Evolutionary conservation across 2,113 vertebrate genomes (phyloP).

Genomic region (Myiopsitta monachus): DNA sequence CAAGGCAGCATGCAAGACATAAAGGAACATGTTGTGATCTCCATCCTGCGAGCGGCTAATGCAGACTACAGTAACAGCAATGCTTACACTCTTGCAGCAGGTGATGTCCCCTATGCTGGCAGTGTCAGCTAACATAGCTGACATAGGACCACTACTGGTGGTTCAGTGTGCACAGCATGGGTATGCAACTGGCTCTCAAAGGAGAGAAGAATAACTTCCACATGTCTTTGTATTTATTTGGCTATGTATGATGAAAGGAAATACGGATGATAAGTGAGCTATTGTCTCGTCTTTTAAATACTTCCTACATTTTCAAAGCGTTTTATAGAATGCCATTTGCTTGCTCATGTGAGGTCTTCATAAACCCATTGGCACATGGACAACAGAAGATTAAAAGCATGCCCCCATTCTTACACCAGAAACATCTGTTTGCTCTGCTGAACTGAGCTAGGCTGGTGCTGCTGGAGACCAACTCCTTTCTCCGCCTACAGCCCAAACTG

Average conservation of each 20-base stretch:
- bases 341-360: neutral
- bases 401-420: neutral
- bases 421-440: neutral
- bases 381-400: neutral
- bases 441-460: neutral
- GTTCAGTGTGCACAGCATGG: neutral
- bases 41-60: neutral
- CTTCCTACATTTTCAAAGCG: neutral
- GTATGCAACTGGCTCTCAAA: neutral
- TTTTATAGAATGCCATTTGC: neutral
- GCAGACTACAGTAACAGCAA: neutral
- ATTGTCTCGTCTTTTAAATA: neutral
- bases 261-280: neutral
- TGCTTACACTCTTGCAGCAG: neutral
- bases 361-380: neutral
- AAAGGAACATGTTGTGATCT: accelerated
- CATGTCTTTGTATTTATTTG: neutral
- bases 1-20: neutral
- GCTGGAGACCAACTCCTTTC: neutral
- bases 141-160: neutral
- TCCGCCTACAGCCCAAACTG: neutral
- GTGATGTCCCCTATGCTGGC: too few relatives aligned
- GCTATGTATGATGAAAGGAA: neutral
- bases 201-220: neutral
- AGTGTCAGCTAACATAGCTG: neutral